Base-by-base conservation (phyloP, 2,888 invertebrate species). In the Orthosia gracilis region DNA sequence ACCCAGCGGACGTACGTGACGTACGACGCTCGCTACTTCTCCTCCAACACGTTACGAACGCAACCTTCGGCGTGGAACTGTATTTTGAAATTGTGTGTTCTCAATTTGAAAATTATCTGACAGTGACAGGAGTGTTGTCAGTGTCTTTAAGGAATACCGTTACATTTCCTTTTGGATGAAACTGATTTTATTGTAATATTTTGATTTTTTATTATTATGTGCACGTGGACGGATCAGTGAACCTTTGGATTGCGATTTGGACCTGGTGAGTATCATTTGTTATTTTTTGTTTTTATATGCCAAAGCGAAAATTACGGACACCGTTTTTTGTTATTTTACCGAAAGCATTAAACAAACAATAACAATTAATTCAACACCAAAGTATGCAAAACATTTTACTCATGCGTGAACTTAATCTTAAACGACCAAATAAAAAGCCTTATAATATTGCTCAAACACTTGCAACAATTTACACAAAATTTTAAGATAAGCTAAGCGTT, bases 161-260 rank as follows among this genome's bases (percentile, higher is more conserved):
- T 85, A 73, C 68, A 83, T 77, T 87, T 85, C 76, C 85, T 80
- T 84, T 85, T 80, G 82, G 82, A 86, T 82, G 70, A 83, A 87
- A 84, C 78, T 83, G 85, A 88, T 88, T 89, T 86, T 87, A 80
- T 90, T 87, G 84, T 87, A 86, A 77, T 87, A 88, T 88, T 86
- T 83, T 85, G 82, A 82, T 87, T 84, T 86, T 82, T 83, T 86
- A 83, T 85, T 84, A 89, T 88, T 89, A 87, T 93, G 94, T 94
- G 84, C 92, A 91, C 93, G 93, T 94, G 92, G 94, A 93, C 89
- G 91, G 92, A 93, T 93, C 92, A 91, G 92, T 94, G 91, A 92
- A 91, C 89, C 89, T 92, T 96, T 96, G 96, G 96, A 96, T 96
- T 96, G 95, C 95, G 94, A 91, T 94, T 95, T 93, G 95, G 95